Percentiles rank a stretch among this genome's conserved stretches.
Conservation (phyloP, 2,888 invertebrate species). For the Clitarchus hookeri region DNA sequence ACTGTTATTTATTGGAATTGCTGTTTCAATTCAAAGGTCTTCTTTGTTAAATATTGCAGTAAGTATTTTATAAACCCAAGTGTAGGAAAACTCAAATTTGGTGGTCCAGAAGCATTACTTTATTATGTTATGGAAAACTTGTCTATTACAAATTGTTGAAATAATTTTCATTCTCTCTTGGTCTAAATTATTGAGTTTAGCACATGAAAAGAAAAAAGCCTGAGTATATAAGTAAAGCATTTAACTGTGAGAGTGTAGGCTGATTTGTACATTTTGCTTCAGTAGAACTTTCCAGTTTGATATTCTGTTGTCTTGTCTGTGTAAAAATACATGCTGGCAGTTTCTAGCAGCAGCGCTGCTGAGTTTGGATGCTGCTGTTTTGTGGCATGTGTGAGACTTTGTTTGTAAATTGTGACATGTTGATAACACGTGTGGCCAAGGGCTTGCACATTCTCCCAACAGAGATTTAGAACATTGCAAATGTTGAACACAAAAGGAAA, state of each 20-base stretch:
- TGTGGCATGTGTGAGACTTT: neutral
- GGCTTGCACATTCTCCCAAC: neutral
- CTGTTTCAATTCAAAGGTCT: neutral
- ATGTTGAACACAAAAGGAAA: neutral
- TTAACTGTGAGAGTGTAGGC: neutral
- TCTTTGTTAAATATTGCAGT: neutral
- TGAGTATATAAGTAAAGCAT: neutral
- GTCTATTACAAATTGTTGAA: neutral
- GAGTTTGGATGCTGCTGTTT: neutral
- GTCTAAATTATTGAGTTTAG: neutral
- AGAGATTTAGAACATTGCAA: neutral
- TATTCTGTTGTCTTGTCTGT: neutral
- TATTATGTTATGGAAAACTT: neutral
- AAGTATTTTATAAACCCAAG: neutral
- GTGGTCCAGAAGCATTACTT: neutral
- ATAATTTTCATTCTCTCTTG: too few relatives aligned
- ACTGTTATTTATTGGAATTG: neutral
- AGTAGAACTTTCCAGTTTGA: neutral
- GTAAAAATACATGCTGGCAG: neutral
- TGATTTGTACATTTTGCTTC: neutral
- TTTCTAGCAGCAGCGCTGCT: neutral
- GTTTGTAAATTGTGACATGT: slow-evolving; percentile 6
- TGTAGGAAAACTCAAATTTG: neutral
- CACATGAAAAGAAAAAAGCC: neutral
- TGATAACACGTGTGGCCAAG: neutral